phyloP scores from a whole-genome alignment of 2,888 invertebrate species.

The Apeira syringaria region DNA sequence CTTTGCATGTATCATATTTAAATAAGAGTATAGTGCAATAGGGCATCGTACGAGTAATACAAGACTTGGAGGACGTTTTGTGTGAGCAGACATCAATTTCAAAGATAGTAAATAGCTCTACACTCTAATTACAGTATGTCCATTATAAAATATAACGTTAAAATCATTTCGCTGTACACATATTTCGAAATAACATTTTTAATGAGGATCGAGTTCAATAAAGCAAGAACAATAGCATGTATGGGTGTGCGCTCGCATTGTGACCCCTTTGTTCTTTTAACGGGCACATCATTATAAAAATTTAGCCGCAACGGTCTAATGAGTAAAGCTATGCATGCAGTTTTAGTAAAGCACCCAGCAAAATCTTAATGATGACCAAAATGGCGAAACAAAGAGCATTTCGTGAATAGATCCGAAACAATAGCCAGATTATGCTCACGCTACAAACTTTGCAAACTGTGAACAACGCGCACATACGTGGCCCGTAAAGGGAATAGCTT shows the following conservation, averaged over 20 bases:
- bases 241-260: conserved; percentile 66
- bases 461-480: not conserved
- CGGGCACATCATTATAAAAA: conserved; percentile 64
- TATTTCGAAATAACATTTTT: conserved; percentile 48
- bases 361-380: conserved; percentile 36
- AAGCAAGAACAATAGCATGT: conserved; percentile 70
- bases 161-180: conserved; percentile 26
- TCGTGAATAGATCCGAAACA: conserved; percentile 13
- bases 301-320: conserved; percentile 64
- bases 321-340: conserved; percentile 50
- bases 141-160: conserved; percentile 6
- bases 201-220: conserved; percentile 77
- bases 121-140: too few species aligned
- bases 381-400: conserved; percentile 17
- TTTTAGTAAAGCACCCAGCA: conserved; percentile 30
- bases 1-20: too few species aligned
- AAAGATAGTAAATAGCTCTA: too few species aligned
- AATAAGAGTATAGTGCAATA: too few species aligned
- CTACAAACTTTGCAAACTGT: not conserved
- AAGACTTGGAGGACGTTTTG: too few species aligned
- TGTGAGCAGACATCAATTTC: too few species aligned
- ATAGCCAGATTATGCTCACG: not conserved
- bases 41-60: too few species aligned
- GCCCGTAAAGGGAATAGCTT: too few species aligned
- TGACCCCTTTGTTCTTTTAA: conserved; percentile 61